A percentile compares a stretch with the other conserved stretches of the same genome.
phyloP scores from a whole-genome alignment of 2,113 vertebrate species.

The Campylomormyrus numenius region DNA sequence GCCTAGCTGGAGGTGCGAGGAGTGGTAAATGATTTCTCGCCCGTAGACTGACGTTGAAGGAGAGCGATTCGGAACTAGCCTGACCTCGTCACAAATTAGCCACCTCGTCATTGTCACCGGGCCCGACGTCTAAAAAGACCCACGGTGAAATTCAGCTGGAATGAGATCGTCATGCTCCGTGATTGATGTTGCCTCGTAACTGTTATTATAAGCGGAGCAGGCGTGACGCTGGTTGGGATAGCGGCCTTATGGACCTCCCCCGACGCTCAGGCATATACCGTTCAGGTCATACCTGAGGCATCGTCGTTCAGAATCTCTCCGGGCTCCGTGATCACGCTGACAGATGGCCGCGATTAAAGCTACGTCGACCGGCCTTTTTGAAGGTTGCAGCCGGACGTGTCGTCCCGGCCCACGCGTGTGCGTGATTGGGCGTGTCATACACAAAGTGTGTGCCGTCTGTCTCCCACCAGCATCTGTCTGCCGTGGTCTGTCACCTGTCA shows the following conservation, averaged over 20 bases:
- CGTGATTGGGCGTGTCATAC: slow-evolving; percentile 17
- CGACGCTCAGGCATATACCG: neutral
- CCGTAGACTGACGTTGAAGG: slow-evolving; percentile 59
- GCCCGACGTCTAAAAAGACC: neutral
- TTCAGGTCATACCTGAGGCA: neutral
- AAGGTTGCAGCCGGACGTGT: neutral
- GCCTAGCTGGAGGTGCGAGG: neutral
- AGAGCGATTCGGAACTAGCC: slow-evolving; percentile 54
- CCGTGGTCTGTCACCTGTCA: neutral
- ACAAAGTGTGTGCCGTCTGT: neutral
- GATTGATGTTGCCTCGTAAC: slow-evolving; percentile 17
- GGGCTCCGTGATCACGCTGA: neutral
- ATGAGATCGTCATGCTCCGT: neutral
- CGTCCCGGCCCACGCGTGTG: neutral
- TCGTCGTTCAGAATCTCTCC: neutral
- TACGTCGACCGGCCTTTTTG: neutral
- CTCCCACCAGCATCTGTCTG: slow-evolving; percentile 7
- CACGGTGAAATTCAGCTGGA: neutral
- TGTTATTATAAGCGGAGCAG: neutral
- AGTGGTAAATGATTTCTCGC: slow-evolving; percentile 46
- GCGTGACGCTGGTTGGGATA: neutral
- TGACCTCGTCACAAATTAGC: slow-evolving; percentile 51
- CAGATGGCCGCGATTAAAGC: neutral
- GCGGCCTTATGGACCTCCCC: no score
- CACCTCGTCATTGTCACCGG: slow-evolving; percentile 15